phyloP scores from a whole-genome alignment of 1,140 invertebrate genomes.

The Galleria mellonella region DNA sequence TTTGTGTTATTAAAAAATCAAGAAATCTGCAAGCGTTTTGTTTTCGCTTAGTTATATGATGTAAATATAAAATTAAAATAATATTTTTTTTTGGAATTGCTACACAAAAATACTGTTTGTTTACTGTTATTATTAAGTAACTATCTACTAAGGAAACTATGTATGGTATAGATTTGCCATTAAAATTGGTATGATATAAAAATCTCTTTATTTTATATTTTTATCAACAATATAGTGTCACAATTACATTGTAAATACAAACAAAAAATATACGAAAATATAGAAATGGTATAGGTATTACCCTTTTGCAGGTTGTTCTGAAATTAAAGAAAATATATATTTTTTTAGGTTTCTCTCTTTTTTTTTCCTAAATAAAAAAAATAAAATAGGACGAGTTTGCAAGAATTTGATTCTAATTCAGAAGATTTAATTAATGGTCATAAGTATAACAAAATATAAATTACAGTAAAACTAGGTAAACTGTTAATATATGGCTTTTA shows the following conservation, averaged over 20 bases:
- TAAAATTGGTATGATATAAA: slow-evolving; percentile 18
- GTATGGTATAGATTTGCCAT: slow-evolving; percentile 49
- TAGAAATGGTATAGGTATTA: neutral
- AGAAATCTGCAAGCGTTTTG: too few species aligned
- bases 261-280: neutral
- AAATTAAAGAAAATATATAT: neutral
- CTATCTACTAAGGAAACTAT: slow-evolving; percentile 19
- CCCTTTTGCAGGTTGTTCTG: neutral
- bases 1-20: too few species aligned
- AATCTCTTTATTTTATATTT: slow-evolving; percentile 8
- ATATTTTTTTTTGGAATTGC: slow-evolving; percentile 1
- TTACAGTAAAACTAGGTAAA: too few species aligned
- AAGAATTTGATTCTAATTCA: too few species aligned
- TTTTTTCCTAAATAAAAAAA: too few species aligned
- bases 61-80: too few species aligned
- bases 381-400: too few species aligned
- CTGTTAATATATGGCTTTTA: too few species aligned
- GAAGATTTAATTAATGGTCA: too few species aligned
- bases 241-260: neutral
- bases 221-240: neutral
- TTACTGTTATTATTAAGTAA: slow-evolving; percentile 18
- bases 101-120: slow-evolving; percentile 24
- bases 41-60: too few species aligned
- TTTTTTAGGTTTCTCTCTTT: too few species aligned
- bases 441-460: too few species aligned